These are phyloP conservation scores for Acanthurus leucopareius DNA, from an alignment of 2,797 vertebrate species.

Conservation along the genomic window DNA sequence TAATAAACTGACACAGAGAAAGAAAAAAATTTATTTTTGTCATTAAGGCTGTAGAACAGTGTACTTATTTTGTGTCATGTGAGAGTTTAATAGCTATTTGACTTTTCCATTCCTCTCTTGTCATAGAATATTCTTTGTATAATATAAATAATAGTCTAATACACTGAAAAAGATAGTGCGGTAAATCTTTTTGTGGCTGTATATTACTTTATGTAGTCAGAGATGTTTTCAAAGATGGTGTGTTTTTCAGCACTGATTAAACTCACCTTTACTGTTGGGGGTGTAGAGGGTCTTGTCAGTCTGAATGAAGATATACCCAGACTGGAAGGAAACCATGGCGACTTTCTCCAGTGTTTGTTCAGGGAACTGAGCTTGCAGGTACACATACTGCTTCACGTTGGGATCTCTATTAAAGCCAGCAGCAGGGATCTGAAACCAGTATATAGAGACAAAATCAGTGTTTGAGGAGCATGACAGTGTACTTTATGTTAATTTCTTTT, in stretches of 20 bases:
- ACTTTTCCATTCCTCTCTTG: no score
- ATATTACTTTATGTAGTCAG: neutral
- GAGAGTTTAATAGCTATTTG: no score
- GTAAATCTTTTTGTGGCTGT: no score
- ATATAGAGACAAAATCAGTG: neutral
- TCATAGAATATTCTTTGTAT: no score
- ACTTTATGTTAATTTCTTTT: neutral
- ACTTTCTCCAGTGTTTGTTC: conserved; percentile 80
- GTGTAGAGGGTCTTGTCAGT: conserved; percentile 91
- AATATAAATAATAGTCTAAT: no score
- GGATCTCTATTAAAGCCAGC: conserved; percentile 44
- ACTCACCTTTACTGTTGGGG: conserved; percentile 81
- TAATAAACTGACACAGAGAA: neutral
- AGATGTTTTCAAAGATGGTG: no score
- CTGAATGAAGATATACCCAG: conserved; percentile 87
- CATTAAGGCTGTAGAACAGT: no score
- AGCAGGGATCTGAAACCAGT: conserved; percentile 67
- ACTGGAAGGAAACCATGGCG: conserved; percentile 86
- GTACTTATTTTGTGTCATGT: no score
- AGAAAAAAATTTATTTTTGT: neutral
- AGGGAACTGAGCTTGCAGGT: conserved; percentile 75
- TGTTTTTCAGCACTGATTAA: neutral
- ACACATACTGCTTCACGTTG: conserved; percentile 78
- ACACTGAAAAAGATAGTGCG: no score
- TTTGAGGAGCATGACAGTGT: neutral